Conservation (phyloP, 2,888 invertebrate species). For the Leuctra nigra region DNA sequence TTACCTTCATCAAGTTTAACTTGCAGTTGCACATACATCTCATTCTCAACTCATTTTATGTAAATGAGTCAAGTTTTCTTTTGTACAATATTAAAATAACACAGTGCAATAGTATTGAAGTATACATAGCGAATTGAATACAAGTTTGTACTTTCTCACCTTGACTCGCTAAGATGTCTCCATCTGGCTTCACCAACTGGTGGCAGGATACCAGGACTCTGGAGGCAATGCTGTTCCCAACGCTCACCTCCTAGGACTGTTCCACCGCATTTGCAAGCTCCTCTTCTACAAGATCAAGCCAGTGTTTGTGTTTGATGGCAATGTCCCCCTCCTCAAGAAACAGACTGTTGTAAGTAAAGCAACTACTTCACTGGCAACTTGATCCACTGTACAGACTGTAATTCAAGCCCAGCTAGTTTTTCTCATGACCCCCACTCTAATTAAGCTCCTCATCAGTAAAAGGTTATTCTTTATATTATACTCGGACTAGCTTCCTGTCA, state of each 20-base stretch:
- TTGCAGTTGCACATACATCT: too few relatives aligned
- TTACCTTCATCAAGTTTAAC: too few relatives aligned
- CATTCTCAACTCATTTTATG: too few relatives aligned
- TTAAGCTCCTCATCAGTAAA: constrained; percentile 28
- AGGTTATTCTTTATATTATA: constrained; percentile 27
- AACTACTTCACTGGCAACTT: too few relatives aligned
- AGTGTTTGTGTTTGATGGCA: constrained; percentile 98
- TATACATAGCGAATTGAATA: too few relatives aligned
- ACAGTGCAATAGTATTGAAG: too few relatives aligned
- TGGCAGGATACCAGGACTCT: constrained; percentile 88
- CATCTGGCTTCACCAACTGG: constrained; percentile 97
- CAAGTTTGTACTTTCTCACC: constrained; percentile 15
- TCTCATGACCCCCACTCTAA: constrained; percentile 28
- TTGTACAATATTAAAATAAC: too few relatives aligned
- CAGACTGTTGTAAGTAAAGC: constrained; percentile 88
- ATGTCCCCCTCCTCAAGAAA: constrained; percentile 83
- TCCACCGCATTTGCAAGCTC: constrained; percentile 91
- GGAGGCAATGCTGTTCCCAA: constrained; percentile 76
- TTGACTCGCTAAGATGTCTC: constrained; percentile 71
- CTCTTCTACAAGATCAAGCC: constrained; percentile 93
- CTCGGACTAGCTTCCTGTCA: constrained; percentile 29
- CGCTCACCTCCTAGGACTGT: constrained; percentile 89
- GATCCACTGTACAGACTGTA: too few relatives aligned
- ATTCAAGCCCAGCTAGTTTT: constrained; percentile 9
- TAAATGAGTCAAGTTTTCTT: too few relatives aligned